These are phyloP conservation scores for Anas capensis DNA, from an alignment of 2,797 vertebrate species.

Conservation along the genomic window DNA sequence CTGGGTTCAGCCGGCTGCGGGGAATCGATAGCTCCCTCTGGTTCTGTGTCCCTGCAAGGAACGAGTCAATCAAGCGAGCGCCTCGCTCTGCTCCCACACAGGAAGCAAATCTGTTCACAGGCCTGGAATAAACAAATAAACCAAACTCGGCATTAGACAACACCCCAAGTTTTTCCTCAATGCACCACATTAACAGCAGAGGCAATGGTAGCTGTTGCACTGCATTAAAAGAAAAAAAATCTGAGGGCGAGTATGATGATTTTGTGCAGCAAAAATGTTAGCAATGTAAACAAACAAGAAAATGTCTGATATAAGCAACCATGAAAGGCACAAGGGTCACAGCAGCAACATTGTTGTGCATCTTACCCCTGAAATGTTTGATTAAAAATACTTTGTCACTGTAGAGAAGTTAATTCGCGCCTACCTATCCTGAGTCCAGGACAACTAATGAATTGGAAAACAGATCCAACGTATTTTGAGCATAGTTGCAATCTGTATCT, in stretches of 20 bases:
- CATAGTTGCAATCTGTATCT: background rate
- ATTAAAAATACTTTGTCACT: background rate
- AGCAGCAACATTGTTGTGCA: background rate
- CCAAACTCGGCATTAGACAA: slow-evolving; percentile 46
- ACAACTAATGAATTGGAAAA: background rate
- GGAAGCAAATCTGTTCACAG: slow-evolving; percentile 77
- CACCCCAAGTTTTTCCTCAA: slow-evolving; percentile 40
- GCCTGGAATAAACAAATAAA: slow-evolving; percentile 58
- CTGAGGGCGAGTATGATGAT: background rate
- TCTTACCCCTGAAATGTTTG: background rate
- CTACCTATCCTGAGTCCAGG: background rate
- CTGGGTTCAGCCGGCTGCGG: slow-evolving; percentile 24
- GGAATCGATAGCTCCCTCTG: slow-evolving; percentile 43
- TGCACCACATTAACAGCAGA: background rate
- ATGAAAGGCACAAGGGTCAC: background rate
- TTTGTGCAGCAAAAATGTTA: background rate
- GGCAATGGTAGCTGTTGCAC: background rate
- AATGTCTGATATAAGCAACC: background rate
- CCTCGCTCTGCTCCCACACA: slow-evolving; percentile 58
- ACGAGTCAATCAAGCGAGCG: slow-evolving; percentile 57
- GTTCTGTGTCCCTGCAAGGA: slow-evolving; percentile 34
- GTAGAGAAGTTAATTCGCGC: background rate
- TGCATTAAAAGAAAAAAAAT: background rate
- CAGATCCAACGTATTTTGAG: background rate
- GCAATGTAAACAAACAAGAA: background rate